Percentiles rank a stretch among this genome's conserved stretches.
Conservation (phyloP, 1,140 invertebrate genomes). For the Nylanderia fulva region DNA sequence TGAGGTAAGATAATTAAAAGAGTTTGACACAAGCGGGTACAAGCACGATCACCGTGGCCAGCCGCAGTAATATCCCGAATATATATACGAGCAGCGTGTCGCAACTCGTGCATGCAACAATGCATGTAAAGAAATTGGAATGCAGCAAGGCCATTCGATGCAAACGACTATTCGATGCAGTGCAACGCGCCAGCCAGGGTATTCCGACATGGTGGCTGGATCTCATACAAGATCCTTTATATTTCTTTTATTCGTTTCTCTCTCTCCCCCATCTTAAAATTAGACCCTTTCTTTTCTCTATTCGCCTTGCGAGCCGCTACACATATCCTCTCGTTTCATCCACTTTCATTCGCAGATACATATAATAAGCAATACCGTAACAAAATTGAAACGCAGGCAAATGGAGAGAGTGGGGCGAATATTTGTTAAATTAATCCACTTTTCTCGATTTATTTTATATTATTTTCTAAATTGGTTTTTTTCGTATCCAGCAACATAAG, state of each 20-base stretch:
- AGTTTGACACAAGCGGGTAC: slow-evolving; percentile 11
- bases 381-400: too few species aligned
- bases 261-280: not conserved
- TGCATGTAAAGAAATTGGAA: slow-evolving; percentile 46
- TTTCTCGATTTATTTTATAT: not conserved
- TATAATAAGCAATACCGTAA: not conserved
- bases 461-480: not conserved
- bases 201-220: slow-evolving; percentile 16
- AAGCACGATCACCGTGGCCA: not conserved
- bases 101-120: slow-evolving; percentile 38
- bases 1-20: slow-evolving; percentile 41
- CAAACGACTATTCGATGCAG: slow-evolving; percentile 29
- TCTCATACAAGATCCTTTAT: slow-evolving; percentile 36
- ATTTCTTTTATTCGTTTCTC: slow-evolving; percentile 38
- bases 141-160: slow-evolving; percentile 6
- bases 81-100: slow-evolving; percentile 30
- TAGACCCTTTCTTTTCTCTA: not conserved
- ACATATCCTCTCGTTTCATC: slow-evolving; percentile 20
- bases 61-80: slow-evolving; percentile 24
- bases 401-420: slow-evolving; percentile 4
- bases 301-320: not conserved
- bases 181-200: slow-evolving; percentile 1
- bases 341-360: slow-evolving; percentile 13
- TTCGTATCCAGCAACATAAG: not conserved
- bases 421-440: not conserved